phyloP scores from a whole-genome alignment of 1,140 invertebrate species.

The Drosophila suzukii region DNA sequence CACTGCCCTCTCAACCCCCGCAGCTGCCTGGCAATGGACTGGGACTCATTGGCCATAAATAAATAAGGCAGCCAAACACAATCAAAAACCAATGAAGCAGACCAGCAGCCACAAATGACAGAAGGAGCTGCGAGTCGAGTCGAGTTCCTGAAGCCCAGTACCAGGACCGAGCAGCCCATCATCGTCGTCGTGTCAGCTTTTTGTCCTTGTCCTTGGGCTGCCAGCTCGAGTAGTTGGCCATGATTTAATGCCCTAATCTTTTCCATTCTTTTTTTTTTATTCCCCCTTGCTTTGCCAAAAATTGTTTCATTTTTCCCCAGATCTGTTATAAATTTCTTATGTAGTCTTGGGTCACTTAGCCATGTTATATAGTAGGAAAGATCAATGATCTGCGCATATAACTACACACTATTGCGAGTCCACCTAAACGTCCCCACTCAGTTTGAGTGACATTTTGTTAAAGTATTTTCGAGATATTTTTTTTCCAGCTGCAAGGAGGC shows the following conservation, averaged over 20 bases:
- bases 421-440: background rate
- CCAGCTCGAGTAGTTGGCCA: conserved; percentile 18
- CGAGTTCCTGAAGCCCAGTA: background rate
- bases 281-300: background rate
- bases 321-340: background rate
- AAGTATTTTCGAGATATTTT: background rate
- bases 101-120: conserved; percentile 77
- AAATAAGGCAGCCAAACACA: conserved; percentile 80
- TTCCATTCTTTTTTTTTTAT: background rate
- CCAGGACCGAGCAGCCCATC: background rate
- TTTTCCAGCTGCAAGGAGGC: background rate
- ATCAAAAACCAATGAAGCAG: conserved; percentile 79
- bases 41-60: conserved; percentile 66
- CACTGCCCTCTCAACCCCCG: background rate
- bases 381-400: background rate
- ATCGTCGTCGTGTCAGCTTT: conserved; percentile 22
- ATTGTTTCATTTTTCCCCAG: background rate
- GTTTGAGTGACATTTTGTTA: background rate
- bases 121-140: conserved; percentile 23
- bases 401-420: background rate
- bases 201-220: conserved; percentile 28
- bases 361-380: background rate
- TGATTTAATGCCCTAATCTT: conserved; percentile 27
- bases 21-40: background rate
- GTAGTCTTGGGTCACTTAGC: background rate